Conservation (phyloP, 2,113 vertebrate species). For the Actinemys pallida region DNA sequence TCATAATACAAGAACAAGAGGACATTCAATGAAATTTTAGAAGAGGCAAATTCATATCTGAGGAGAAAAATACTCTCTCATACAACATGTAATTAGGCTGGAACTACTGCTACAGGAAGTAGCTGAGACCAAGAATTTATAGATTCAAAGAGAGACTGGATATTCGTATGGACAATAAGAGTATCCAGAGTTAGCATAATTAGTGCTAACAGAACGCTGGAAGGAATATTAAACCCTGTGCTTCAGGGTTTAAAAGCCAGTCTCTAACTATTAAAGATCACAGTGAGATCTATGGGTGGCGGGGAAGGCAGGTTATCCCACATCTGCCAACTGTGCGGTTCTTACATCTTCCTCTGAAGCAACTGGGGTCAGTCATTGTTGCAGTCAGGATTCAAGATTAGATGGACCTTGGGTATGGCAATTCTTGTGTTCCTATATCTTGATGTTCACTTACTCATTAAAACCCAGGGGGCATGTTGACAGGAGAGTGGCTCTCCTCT, state of each 20-base stretch:
- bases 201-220: neutral
- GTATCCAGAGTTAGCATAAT: neutral
- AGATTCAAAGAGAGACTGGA: neutral
- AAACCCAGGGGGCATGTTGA: neutral
- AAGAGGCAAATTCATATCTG: neutral
- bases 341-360: slow-evolving; percentile 28
- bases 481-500: neutral
- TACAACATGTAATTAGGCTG: neutral
- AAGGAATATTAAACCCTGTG: neutral
- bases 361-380: neutral
- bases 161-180: neutral
- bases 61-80: neutral
- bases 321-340: neutral
- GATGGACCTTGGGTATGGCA: neutral
- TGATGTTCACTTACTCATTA: neutral
- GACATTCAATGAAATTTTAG: neutral
- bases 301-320: neutral
- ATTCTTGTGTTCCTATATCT: neutral
- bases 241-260: neutral
- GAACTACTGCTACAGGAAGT: neutral
- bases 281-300: neutral
- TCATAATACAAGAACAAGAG: neutral
- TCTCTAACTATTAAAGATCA: slow-evolving; percentile 14
- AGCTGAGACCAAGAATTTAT: neutral
- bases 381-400: neutral